Evolutionary conservation across 2,113 vertebrate species (phyloP).

Genomic region (Atrichornis clamosus): DNA sequence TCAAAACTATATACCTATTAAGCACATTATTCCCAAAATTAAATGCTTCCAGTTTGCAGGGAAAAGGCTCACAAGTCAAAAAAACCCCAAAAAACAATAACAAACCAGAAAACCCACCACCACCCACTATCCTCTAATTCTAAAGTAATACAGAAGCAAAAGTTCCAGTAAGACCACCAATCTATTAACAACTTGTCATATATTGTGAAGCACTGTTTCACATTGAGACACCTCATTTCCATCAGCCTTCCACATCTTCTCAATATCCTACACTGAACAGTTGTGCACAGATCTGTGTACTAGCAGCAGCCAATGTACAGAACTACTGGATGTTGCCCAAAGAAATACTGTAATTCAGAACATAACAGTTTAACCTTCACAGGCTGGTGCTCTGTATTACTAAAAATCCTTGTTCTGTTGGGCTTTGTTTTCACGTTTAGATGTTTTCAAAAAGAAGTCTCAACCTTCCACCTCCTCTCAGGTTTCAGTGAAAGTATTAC

Average conservation of each 20-base stretch:
- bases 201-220: background rate
- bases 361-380: background rate
- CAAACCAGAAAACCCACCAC: background rate
- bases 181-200: background rate
- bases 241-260: background rate
- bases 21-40: background rate
- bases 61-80: background rate
- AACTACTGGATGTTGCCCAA: background rate
- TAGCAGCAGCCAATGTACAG: background rate
- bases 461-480: background rate
- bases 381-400: background rate
- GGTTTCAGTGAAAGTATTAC: background rate
- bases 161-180: background rate
- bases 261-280: background rate
- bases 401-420: background rate
- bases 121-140: background rate
- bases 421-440: background rate
- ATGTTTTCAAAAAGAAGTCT: background rate
- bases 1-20: background rate
- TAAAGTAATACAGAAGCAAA: background rate
- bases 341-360: background rate
- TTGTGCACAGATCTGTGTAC: background rate
- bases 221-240: background rate
- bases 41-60: background rate
- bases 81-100: background rate